These are phyloP conservation scores for Brenthis ino DNA, from an alignment of 2,888 invertebrate genomes.

Conservation along the genomic window DNA sequence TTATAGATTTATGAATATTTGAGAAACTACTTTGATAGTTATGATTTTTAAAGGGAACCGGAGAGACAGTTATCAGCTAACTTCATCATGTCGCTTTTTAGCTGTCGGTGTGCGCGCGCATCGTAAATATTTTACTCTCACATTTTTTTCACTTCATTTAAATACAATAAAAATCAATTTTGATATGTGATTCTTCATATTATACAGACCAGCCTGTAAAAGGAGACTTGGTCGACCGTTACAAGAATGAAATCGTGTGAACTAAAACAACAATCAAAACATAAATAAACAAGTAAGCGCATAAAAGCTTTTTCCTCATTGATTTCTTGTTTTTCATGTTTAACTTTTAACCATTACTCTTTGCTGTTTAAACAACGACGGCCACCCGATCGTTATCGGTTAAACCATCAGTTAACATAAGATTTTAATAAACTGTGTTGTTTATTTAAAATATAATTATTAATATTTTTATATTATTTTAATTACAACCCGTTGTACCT, in stretches of 20 bases:
- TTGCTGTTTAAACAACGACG: slow-evolving; percentile 33
- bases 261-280: slow-evolving; percentile 20
- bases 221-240: slow-evolving; percentile 3
- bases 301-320: slow-evolving; percentile 24
- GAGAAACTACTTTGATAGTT: no score
- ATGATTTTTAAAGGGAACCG: no score
- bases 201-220: background rate
- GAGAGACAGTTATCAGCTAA: no score
- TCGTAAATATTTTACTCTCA: no score
- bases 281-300: slow-evolving; percentile 17
- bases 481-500: no score
- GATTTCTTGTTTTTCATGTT: slow-evolving; percentile 6
- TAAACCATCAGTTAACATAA: slow-evolving; percentile 48
- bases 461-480: no score
- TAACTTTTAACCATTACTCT: slow-evolving; percentile 18
- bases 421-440: background rate
- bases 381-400: slow-evolving; percentile 55
- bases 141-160: no score
- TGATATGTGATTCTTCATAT: slow-evolving; percentile 4
- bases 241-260: slow-evolving; percentile 18
- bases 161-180: background rate
- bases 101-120: no score
- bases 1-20: no score
- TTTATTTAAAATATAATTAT: no score
- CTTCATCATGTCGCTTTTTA: no score